A percentile compares a stretch with the other conserved stretches of the same genome.
phyloP scores from a whole-genome alignment of 2,113 vertebrate genomes.

The Pyrgilauda ruficollis region DNA sequence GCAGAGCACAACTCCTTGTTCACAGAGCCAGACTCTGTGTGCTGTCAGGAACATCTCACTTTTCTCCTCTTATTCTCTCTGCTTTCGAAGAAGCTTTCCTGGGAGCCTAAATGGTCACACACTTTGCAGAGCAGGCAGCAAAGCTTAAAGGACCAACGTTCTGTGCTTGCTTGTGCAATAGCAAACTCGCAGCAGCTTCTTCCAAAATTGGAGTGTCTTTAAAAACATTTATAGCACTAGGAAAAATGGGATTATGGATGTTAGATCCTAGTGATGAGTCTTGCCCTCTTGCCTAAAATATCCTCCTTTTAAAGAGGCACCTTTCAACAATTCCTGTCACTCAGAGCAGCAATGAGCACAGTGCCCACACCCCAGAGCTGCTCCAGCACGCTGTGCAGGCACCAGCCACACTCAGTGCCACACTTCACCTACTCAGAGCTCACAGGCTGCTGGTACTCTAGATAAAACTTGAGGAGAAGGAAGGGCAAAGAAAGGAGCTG shows the following conservation, averaged over 20 bases:
- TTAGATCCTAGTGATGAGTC: neutral
- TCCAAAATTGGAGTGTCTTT: neutral
- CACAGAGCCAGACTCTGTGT: neutral
- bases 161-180: neutral
- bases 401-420: neutral
- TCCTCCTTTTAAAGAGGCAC: neutral
- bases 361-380: neutral
- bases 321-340: neutral
- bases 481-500: neutral
- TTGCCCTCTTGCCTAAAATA: neutral
- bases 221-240: neutral
- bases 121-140: neutral
- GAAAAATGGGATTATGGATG: neutral
- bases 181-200: neutral
- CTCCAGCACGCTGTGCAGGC: neutral
- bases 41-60: neutral
- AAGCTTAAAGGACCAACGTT: neutral
- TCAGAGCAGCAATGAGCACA: rapidly evolving
- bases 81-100: neutral
- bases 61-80: neutral
- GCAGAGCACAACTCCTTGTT: neutral
- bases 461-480: neutral
- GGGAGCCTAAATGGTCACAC: neutral
- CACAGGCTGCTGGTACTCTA: neutral
- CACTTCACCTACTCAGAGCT: neutral